Base-by-base conservation (phyloP, 2,888 invertebrate genomes). In the Megastigmus dorsalis region DNA sequence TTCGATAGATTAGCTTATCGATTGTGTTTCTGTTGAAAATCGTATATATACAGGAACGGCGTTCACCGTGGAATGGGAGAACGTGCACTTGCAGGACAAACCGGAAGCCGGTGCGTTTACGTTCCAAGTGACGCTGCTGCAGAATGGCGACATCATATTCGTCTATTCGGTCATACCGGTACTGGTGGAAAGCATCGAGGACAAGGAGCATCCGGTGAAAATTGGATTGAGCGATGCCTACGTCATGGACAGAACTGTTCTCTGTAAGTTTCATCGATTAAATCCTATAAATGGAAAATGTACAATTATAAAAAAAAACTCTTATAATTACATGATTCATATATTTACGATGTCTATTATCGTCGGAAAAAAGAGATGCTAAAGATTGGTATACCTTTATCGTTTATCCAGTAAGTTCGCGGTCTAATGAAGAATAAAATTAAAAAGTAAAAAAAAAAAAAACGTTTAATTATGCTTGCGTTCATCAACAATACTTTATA, bases 201-300 rank as follows among this genome's bases (percentile, higher is more conserved):
- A 96, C 83, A 91, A 91, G 28, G 91, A 93, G 70, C 99, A 99
- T 89, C 99, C 99, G 0, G 98, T 99, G 41, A 99, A 99, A 91
- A 95, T 99, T 66, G 99, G 99, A 52, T 91, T 99, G 54, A 98
- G 98, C 55, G 99, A 99, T 89, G 99, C 99, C 0, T 99, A 98
- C 86, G 95, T 98, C 80, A 95, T 95, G 84, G 97, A 98, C 84
- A 92, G 94, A 83, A 93, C 93, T 54, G 91, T 95, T 41, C 93
- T 94, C 88, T 93, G 97, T 97, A 92, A 79, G 63, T 72, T 45
- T 41, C 13, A 13, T 41, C 41, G 5, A 23, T 23, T 48, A n/a
- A n/a, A n/a, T n/a, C n/a, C n/a, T n/a, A n/a, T 10, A 13, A 38
- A 38, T 38, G 10, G 9, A 33, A 9, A 33, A 33, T 9, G 13